Percentiles rank a stretch among this genome's conserved stretches.
Evolutionary conservation across 2,797 vertebrate genomes (phyloP).

Genomic region (Pipistrellus kuhlii): DNA sequence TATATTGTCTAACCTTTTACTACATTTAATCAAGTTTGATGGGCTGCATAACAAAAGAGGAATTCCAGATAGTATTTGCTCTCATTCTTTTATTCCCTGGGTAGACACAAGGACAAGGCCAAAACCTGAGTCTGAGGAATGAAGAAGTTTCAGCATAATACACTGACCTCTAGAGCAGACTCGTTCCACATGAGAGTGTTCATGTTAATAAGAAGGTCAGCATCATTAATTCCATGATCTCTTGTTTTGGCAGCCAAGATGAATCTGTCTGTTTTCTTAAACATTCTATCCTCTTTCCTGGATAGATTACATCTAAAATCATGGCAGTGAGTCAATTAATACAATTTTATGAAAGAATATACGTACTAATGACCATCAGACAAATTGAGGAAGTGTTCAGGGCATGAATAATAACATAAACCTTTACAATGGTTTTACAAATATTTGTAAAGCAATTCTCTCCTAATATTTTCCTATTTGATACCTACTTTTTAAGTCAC

Average conservation of each 20-base stretch:
- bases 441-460: neutral
- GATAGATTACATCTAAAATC: constrained; percentile 22
- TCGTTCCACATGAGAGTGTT: constrained; percentile 58
- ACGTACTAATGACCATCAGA: constrained; percentile 29
- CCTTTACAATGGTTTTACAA: constrained; percentile 42
- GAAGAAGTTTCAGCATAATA: constrained; percentile 59
- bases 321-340: constrained; percentile 55
- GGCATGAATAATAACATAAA: neutral
- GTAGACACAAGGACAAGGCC: constrained; percentile 50
- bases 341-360: constrained; percentile 53
- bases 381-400: neutral
- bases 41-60: constrained; percentile 67
- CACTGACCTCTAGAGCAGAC: constrained; percentile 68
- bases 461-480: neutral
- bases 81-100: constrained; percentile 81
- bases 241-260: constrained; percentile 75
- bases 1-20: constrained; percentile 49
- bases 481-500: neutral
- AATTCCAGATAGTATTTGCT: constrained; percentile 74
- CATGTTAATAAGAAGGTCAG: constrained; percentile 70
- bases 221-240: constrained; percentile 76
- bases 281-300: constrained; percentile 41
- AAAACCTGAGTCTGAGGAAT: constrained; percentile 44
- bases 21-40: constrained; percentile 79
- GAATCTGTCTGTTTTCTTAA: constrained; percentile 74